Conservation (phyloP, 2,888 invertebrate genomes). For the Aleiodes testaceus region DNA sequence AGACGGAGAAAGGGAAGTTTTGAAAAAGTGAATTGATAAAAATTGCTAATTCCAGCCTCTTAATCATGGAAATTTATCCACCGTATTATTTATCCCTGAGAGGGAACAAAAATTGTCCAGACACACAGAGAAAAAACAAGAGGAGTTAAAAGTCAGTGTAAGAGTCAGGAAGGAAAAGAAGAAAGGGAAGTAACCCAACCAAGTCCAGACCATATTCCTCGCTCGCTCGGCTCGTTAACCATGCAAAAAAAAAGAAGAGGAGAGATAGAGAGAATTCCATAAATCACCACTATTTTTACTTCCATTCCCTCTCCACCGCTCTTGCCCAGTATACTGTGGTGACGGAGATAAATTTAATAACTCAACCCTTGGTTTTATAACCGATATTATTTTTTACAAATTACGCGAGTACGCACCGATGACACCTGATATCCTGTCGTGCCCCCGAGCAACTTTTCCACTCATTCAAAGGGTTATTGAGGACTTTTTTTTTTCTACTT, state of each 20-base stretch:
- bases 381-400: background rate
- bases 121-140: background rate
- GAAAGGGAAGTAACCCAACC: slow-evolving; percentile 42
- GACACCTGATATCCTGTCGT: background rate
- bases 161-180: slow-evolving; percentile 15
- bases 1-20: background rate
- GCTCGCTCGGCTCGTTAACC: slow-evolving; percentile 68
- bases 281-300: slow-evolving; percentile 67
- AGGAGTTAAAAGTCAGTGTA: slow-evolving; percentile 2
- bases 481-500: background rate
- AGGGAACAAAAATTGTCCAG: background rate
- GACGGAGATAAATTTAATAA: slow-evolving; percentile 69
- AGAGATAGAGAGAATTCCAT: slow-evolving; percentile 65
- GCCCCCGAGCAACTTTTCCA: no score
- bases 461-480: background rate
- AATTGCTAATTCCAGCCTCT: slow-evolving; percentile 2
- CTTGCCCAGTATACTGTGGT: slow-evolving; percentile 42
- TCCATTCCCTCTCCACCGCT: slow-evolving; percentile 31
- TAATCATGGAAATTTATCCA: slow-evolving; percentile 35
- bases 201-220: slow-evolving; percentile 61
- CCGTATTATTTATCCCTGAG: slow-evolving; percentile 32
- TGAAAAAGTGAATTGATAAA: background rate
- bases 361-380: slow-evolving; percentile 54
- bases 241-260: slow-evolving; percentile 45
- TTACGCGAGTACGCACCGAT: background rate